phyloP scores from a whole-genome alignment of 23 tunicate genomes.

The Ascidia mentula region DNA sequence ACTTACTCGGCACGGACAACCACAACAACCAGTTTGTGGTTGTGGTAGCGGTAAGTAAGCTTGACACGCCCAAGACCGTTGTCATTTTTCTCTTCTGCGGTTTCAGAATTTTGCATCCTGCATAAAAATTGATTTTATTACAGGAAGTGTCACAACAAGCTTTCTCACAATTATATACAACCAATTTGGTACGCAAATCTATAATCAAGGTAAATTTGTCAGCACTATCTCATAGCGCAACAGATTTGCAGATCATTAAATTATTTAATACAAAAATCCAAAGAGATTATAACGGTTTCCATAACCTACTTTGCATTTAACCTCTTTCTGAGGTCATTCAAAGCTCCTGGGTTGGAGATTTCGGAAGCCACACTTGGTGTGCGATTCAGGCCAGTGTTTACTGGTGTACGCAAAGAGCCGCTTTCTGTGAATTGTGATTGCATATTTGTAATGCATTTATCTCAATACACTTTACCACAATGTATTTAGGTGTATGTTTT shows the following conservation, averaged over 20 bases:
- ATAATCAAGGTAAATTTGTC: not conserved
- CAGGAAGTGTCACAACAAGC: no score
- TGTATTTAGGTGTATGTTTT: no score
- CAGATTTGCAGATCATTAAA: no score
- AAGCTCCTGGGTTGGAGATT: slow-evolving; percentile 38
- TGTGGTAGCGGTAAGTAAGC: slow-evolving; percentile 50
- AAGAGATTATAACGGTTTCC: no score
- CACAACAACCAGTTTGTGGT: slow-evolving; percentile 39
- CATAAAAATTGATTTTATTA: not conserved
- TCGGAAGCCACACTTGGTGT: slow-evolving; percentile 51
- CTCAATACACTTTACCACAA: no score
- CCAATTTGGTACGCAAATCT: not conserved
- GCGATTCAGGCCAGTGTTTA: not conserved
- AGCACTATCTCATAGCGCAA: no score
- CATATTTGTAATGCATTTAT: no score
- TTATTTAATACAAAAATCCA: no score
- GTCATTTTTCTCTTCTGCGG: not conserved
- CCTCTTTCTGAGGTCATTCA: slow-evolving; percentile 34
- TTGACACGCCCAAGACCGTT: slow-evolving; percentile 62
- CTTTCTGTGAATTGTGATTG: not conserved
- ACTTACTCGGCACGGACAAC: slow-evolving; percentile 77
- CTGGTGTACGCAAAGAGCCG: not conserved
- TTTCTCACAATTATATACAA: not conserved
- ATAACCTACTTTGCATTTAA: slow-evolving; percentile 55
- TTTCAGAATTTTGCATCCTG: not conserved